A percentile compares a stretch with the other conserved stretches of the same genome.
phyloP scores from a whole-genome alignment of 1,140 invertebrate species.

The Drosophila ananassae region DNA sequence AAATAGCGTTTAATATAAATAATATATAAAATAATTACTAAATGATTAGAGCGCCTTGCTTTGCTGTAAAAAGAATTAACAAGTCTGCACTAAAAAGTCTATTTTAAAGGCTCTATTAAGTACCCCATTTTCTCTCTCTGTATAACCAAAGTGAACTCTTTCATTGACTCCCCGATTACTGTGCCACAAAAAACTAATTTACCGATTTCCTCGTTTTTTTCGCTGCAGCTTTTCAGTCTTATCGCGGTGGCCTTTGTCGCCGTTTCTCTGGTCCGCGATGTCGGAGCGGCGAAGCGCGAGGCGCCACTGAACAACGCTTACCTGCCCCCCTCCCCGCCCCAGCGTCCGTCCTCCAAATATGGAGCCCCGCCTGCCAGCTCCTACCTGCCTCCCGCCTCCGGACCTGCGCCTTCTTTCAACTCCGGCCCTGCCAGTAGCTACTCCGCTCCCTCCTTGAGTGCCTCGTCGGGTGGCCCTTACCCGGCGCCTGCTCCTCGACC shows the following conservation, averaged over 20 bases:
- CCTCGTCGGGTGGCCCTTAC: constrained; percentile 71
- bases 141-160: constrained; percentile 5
- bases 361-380: constrained; percentile 69
- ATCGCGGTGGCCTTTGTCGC: constrained; percentile 53
- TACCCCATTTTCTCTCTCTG: neutral
- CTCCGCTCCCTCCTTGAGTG: constrained; percentile 78
- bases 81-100: too few relatives aligned
- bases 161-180: constrained; percentile 9
- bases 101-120: neutral
- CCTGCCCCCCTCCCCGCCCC: constrained; percentile 49
- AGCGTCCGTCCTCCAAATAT: constrained; percentile 61
- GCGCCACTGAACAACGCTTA: constrained; percentile 70
- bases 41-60: neutral
- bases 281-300: constrained; percentile 64
- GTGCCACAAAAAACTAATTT: constrained; percentile 68
- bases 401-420: constrained; percentile 75
- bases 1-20: neutral
- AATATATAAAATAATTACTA: neutral
- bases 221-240: constrained; percentile 63
- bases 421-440: constrained; percentile 84
- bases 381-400: constrained; percentile 79
- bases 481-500: constrained; percentile 79
- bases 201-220: constrained; percentile 76
- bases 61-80: too few relatives aligned
- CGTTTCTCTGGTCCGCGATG: constrained; percentile 29